Evolutionary conservation across 2,888 invertebrate genomes (phyloP).

Genomic region (Antheraea assamensis): DNA sequence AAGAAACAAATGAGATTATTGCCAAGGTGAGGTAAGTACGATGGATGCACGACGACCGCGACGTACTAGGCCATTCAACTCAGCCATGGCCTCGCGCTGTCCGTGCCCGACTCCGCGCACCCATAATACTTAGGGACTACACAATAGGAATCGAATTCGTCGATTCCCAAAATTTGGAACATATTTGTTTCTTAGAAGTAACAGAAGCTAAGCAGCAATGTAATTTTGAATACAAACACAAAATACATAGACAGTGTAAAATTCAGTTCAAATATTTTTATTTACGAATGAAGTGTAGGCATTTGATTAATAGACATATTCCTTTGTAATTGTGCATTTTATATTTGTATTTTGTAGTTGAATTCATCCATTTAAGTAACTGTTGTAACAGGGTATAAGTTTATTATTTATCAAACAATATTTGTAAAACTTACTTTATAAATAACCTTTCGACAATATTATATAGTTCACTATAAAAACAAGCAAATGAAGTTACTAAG

Average conservation of each 20-base stretch:
- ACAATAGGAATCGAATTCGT: constrained; percentile 12
- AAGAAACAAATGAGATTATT: constrained; percentile 70
- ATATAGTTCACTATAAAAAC: constrained; percentile 45
- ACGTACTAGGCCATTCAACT: constrained; percentile 74
- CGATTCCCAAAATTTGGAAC: constrained; percentile 8
- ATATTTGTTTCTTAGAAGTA: constrained; percentile 7
- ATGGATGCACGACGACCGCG: constrained; percentile 61
- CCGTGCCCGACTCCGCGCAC: constrained; percentile 43
- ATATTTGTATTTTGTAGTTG: background rate
- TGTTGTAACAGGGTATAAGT: background rate
- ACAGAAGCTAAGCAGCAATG: background rate
- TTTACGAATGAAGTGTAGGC: background rate
- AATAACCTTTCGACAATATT: constrained; percentile 9
- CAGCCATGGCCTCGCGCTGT: constrained; percentile 55
- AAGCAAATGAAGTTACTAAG: constrained; percentile 58
- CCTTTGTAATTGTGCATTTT: background rate
- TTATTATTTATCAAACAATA: background rate
- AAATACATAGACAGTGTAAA: background rate
- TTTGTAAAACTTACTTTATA: constrained; percentile 8
- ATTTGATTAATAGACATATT: background rate
- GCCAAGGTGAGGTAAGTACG: constrained; percentile 71
- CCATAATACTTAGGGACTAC: constrained; percentile 15
- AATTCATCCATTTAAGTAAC: background rate
- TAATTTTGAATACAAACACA: background rate
- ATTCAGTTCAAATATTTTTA: background rate